These are phyloP conservation scores for Microplitis demolitor DNA, from an alignment of 1,140 invertebrate genomes.

Conservation along the genomic window DNA sequence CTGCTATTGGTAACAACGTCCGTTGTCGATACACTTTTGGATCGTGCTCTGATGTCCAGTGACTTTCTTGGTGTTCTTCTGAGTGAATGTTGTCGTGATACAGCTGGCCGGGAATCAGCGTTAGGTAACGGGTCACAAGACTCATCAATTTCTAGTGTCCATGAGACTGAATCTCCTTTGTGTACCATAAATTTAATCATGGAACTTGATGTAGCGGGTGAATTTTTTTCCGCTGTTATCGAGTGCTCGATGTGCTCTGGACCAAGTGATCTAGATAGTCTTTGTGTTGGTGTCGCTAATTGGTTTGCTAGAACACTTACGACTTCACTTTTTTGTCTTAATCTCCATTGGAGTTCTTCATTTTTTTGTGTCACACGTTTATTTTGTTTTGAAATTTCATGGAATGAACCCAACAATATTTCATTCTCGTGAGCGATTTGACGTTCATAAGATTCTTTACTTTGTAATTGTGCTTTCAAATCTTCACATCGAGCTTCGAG, in stretches of 20 bases:
- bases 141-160: slow-evolving; percentile 80
- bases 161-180: slow-evolving; percentile 82
- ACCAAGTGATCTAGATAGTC: slow-evolving; percentile 44
- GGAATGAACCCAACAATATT: slow-evolving; percentile 71
- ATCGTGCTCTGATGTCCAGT: slow-evolving; percentile 41
- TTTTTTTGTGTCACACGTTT: slow-evolving; percentile 79
- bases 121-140: slow-evolving; percentile 47
- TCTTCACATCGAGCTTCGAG: slow-evolving; percentile 73
- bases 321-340: slow-evolving; percentile 77
- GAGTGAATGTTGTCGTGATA: slow-evolving; percentile 49
- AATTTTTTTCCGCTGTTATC: slow-evolving; percentile 16
- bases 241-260: slow-evolving; percentile 42
- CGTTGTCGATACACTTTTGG: slow-evolving; percentile 47
- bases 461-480: slow-evolving; percentile 68
- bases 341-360: slow-evolving; percentile 84
- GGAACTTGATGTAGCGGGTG: slow-evolving; percentile 61
- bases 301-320: slow-evolving; percentile 61
- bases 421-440: slow-evolving; percentile 69
- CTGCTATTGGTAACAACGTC: slow-evolving; percentile 35
- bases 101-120: slow-evolving; percentile 29
- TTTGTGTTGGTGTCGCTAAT: slow-evolving; percentile 37
- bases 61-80: slow-evolving; percentile 40
- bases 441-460: slow-evolving; percentile 62
- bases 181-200: slow-evolving; percentile 80
- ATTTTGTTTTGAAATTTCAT: slow-evolving; percentile 76